Evolutionary conservation across 2,797 vertebrate genomes (phyloP), one percentile per base, ranked within the genome.

Genomic region (Eulemur albifrons): DNA sequence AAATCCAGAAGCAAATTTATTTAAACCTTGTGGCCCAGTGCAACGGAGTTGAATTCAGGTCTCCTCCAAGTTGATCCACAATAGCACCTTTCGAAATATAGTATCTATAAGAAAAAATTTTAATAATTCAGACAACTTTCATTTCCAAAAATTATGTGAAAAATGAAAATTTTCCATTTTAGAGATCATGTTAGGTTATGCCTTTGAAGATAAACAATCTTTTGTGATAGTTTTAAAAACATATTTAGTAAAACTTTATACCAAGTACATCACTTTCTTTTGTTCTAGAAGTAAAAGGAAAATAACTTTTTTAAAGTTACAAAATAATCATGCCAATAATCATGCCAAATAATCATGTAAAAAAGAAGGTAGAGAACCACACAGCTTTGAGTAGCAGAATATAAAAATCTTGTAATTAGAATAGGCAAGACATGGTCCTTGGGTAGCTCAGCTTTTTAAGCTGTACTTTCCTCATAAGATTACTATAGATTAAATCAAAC

Each of bases 51-150:
- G 99, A 99, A 98, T 99, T 99, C 95, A 99, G 99, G 98, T 99
- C 99, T 98, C 99, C 99, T 98, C 99, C 99, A 95, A 99, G 99
- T 96, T 99, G 99, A 98, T 99, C 99, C 97, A 99, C 99, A 25
- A 99, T 99, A 98, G 99, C 99, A 98, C 99, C 99, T 98, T 99
- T 99, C 95, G 99, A 99, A 99, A 99, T 99, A 98, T 99, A 99
- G 98, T 99, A 99, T 97, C 99, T 99, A 93, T 25, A 98, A 98
- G 25, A 98, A 73, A 97, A 97, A 96, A 97, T 96, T 95, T 90
- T 87, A 95, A 82, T 77, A 91, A 91, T 92, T 90, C 52, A 59
- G 0, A 97, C 35, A 98, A 81, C 10, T 92, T 96, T 59, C 61
- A 77, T 89, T 82, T 95, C 93, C 48, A 90, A 92, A 38, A 91